Evolutionary conservation across 2,888 invertebrate genomes (phyloP).

Genomic region (Tetropium fuscum): DNA sequence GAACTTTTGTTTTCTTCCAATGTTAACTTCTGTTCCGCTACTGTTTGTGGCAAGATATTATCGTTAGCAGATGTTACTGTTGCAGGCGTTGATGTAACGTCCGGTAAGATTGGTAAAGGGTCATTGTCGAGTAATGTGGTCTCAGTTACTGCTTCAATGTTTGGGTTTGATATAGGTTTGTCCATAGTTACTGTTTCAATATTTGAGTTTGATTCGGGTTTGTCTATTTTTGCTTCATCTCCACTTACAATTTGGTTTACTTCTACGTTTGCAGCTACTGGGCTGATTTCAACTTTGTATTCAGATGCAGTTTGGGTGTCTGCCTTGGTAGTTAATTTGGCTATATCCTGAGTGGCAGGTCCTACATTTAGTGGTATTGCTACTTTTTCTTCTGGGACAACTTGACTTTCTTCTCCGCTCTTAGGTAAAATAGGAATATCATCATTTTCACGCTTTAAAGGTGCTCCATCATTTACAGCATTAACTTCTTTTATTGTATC

Average conservation of each 20-base stretch:
- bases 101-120: slow-evolving; percentile 26
- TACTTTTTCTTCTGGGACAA: neutral
- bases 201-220: neutral
- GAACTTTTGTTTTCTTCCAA: too few species aligned
- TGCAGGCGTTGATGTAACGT: slow-evolving; percentile 38
- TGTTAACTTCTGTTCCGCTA: too few species aligned
- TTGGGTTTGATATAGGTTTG: neutral
- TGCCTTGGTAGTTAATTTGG: too few species aligned
- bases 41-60: too few species aligned
- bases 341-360: neutral
- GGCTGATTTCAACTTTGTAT: neutral
- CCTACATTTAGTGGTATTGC: neutral
- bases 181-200: neutral
- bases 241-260: too few species aligned
- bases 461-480: neutral
- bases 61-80: too few species aligned
- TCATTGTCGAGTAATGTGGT: slow-evolving; percentile 16
- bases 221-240: neutral
- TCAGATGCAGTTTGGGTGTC: neutral
- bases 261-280: too few species aligned
- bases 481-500: neutral
- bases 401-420: neutral
- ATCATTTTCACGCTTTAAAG: neutral
- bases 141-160: slow-evolving; percentile 3
- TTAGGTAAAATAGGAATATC: neutral